Conservation (phyloP, 2,113 vertebrate species). For the Oncorhynchus tshawytscha region DNA sequence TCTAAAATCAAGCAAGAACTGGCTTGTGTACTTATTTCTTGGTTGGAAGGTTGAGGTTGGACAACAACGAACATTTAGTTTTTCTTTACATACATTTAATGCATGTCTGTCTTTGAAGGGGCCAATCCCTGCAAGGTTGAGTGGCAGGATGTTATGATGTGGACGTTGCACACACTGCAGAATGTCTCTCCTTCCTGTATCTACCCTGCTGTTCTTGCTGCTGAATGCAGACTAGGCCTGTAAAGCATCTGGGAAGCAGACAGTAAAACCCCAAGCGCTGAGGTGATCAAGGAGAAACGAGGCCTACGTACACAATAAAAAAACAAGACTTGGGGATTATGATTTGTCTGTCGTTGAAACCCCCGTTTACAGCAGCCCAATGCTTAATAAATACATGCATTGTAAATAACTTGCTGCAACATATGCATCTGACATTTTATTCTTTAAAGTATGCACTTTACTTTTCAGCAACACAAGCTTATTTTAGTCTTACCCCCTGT, state of each 20-base stretch:
- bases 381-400: background rate
- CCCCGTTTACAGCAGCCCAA: background rate
- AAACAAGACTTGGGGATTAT: slow-evolving; percentile 53
- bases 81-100: slow-evolving; percentile 16
- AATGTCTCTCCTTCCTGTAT: slow-evolving; percentile 67
- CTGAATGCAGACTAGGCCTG: slow-evolving; percentile 35
- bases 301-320: slow-evolving; percentile 43
- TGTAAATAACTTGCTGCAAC: background rate
- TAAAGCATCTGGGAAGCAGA: slow-evolving; percentile 70
- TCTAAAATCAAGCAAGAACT: slow-evolving; percentile 27
- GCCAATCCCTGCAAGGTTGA: slow-evolving; percentile 29
- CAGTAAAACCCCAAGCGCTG: slow-evolving; percentile 46
- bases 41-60: background rate
- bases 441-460: background rate
- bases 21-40: slow-evolving; percentile 35
- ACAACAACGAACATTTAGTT: background rate
- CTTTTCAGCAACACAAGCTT: too few relatives aligned
- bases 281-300: slow-evolving; percentile 40
- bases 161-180: slow-evolving; percentile 66
- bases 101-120: slow-evolving; percentile 27
- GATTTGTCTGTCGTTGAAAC: slow-evolving; percentile 22
- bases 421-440: background rate
- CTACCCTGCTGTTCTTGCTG: slow-evolving; percentile 15
- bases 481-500: background rate
- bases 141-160: slow-evolving; percentile 70